Evolutionary conservation across 2,888 invertebrate genomes (phyloP).

Genomic region (Scaptodrosophila latifasciaeformis): DNA sequence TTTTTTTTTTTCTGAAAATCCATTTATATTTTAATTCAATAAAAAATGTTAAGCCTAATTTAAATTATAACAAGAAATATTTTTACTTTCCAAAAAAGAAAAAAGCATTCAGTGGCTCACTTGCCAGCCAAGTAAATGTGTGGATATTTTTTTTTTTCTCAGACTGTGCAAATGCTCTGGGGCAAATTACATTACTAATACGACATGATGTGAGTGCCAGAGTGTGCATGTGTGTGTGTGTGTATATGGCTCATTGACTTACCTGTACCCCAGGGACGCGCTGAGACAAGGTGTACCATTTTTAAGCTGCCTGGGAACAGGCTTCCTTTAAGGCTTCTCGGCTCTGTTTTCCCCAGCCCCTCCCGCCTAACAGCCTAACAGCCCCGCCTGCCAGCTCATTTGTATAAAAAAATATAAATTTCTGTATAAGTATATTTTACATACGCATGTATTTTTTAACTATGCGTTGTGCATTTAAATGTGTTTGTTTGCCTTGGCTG

Average conservation of each 20-base stretch:
- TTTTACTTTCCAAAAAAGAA: no score
- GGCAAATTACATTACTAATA: constrained; percentile 54
- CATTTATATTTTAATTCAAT: no score
- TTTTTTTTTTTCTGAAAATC: no score
- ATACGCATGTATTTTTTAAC: constrained; percentile 23
- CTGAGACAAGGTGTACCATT: no score
- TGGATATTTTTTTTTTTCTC: no score
- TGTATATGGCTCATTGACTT: background rate
- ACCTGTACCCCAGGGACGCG: background rate
- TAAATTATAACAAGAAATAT: no score
- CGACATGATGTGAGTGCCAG: constrained; percentile 19
- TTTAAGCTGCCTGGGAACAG: no score
- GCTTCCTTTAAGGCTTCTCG: no score
- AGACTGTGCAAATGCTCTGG: no score
- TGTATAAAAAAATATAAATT: background rate
- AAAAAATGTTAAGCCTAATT: no score
- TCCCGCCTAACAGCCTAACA: background rate
- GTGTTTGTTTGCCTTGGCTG: constrained; percentile 42
- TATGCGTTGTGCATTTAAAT: constrained; percentile 66
- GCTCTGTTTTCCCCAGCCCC: constrained; percentile 20
- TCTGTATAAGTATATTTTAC: constrained; percentile 2
- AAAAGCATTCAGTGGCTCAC: no score
- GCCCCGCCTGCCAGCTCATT: background rate
- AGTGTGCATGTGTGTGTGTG: background rate
- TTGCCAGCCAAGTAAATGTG: no score